Conservation (phyloP, 2,113 vertebrate genomes). For the Salminus brasiliensis region DNA sequence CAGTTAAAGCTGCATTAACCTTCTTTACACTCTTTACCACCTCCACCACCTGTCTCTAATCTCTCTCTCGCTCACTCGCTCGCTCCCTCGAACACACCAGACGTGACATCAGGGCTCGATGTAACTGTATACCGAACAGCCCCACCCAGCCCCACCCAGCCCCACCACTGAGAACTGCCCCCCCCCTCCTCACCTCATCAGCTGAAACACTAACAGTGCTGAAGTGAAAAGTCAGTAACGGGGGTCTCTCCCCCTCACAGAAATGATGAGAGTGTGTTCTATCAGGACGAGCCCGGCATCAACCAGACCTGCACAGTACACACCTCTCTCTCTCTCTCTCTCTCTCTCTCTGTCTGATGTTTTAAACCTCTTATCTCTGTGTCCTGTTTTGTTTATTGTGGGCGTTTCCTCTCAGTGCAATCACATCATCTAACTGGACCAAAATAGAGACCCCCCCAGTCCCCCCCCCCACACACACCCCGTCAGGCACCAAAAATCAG, state of each 20-base stretch:
- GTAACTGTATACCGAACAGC: conserved; percentile 11
- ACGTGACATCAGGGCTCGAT: background rate
- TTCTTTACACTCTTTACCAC: too few relatives aligned
- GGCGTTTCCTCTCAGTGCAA: background rate
- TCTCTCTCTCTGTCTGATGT: background rate
- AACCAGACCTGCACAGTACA: too few relatives aligned
- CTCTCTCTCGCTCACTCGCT: background rate
- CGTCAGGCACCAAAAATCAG: too few relatives aligned
- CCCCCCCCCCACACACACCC: too few relatives aligned
- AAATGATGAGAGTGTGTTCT: background rate
- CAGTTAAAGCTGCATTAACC: too few relatives aligned
- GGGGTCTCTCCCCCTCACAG: conserved; percentile 2
- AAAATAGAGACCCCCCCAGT: background rate
- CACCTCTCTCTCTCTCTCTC: too few relatives aligned
- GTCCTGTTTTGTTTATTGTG: background rate
- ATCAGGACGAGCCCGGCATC: too few relatives aligned
- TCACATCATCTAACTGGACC: background rate
- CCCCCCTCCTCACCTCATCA: too few relatives aligned
- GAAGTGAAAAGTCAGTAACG: too few relatives aligned
- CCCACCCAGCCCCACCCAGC: conserved; percentile 22
- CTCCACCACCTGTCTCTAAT: too few relatives aligned
- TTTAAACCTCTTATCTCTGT: background rate
- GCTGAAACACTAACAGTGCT: too few relatives aligned
- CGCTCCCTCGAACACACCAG: background rate
- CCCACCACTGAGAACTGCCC: too few relatives aligned